phyloP scores from a whole-genome alignment of 1,140 invertebrate genomes.

The Conus betulinus region DNA sequence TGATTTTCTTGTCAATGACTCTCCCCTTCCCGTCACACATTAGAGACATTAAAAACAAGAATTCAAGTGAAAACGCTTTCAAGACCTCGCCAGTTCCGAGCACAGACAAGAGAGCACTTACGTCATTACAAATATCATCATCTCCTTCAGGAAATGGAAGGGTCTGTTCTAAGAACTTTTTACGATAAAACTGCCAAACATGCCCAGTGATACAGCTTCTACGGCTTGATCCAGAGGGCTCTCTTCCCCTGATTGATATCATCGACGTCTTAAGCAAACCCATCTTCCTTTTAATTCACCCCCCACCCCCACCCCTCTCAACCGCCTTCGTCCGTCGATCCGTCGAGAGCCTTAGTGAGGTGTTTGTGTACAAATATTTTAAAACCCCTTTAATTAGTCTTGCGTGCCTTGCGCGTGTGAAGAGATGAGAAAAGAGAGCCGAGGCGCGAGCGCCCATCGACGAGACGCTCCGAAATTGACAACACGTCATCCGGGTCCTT shows the following conservation, averaged over 20 bases:
- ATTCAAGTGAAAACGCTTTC: too few species aligned
- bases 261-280: neutral
- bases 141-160: too few species aligned
- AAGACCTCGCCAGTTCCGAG: too few species aligned
- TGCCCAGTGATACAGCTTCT: too few species aligned
- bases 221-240: neutral
- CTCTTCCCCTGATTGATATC: neutral
- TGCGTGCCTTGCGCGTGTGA: constrained; percentile 34
- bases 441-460: constrained; percentile 5
- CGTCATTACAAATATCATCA: too few species aligned
- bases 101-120: too few species aligned
- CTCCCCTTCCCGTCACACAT: too few species aligned
- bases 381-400: constrained; percentile 40
- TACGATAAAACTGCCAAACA: too few species aligned
- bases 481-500: constrained; percentile 34
- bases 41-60: too few species aligned
- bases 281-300: neutral
- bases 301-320: too few species aligned
- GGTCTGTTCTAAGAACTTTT: too few species aligned
- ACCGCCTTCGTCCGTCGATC: neutral
- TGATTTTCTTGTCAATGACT: too few species aligned
- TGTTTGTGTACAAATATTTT: constrained; percentile 42
- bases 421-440: constrained; percentile 27
- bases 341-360: neutral
- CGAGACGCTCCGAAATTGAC: constrained; percentile 36